phyloP scores from a whole-genome alignment of 2,113 vertebrate species.

The Willisornis vidua region DNA sequence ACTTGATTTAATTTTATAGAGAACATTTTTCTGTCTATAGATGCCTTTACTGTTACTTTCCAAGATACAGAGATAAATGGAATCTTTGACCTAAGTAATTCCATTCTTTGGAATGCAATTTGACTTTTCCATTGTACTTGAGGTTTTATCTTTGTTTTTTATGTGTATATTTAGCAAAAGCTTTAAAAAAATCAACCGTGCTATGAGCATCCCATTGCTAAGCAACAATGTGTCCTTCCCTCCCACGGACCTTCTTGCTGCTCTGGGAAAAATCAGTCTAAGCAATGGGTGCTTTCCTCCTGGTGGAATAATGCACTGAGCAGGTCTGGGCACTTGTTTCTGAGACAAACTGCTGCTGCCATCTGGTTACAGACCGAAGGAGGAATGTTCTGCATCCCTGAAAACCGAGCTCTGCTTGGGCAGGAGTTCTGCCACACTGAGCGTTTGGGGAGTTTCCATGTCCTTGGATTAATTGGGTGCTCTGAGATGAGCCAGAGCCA shows the following conservation, averaged over 20 bases:
- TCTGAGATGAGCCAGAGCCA: neutral
- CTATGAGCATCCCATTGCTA: conserved; percentile 59
- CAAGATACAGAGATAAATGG: neutral
- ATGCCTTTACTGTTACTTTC: neutral
- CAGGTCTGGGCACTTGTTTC: neutral
- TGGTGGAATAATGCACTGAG: neutral
- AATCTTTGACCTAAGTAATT: neutral
- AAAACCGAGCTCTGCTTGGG: neutral
- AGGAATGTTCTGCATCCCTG: neutral
- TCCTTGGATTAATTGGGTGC: neutral
- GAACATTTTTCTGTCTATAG: neutral
- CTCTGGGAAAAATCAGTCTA: conserved; percentile 23
- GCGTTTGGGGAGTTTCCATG: neutral
- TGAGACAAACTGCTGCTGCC: neutral
- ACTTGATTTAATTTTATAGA: neutral
- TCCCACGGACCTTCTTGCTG: conserved; percentile 16
- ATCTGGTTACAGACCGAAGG: neutral
- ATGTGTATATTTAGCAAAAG: conserved; percentile 17
- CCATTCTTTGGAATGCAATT: neutral
- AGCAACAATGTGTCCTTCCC: conserved; percentile 44
- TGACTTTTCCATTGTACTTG: neutral
- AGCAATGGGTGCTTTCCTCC: neutral
- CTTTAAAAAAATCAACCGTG: conserved; percentile 14
- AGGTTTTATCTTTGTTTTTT: conserved; percentile 20
- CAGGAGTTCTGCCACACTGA: neutral